These are phyloP conservation scores for Tragelaphus imberbis DNA, from an alignment of 2,113 vertebrate genomes.

Conservation along the genomic window DNA sequence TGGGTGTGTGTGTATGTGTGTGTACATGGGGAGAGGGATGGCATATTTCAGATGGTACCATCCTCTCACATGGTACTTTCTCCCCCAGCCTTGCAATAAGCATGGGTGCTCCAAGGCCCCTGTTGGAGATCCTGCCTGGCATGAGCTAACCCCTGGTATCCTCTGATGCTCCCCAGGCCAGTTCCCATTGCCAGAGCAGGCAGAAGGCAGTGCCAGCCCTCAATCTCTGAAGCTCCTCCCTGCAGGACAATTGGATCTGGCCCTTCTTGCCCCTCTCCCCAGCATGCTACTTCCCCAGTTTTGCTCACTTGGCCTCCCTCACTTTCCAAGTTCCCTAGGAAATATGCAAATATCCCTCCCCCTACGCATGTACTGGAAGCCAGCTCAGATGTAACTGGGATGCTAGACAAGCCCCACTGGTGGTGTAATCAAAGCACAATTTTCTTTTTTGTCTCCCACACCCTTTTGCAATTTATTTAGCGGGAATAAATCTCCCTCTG, in stretches of 20 bases:
- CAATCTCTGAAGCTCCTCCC: neutral
- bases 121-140: neutral
- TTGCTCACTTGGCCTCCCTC: neutral
- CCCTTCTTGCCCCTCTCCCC: neutral
- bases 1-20: neutral
- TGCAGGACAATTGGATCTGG: neutral
- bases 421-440: neutral
- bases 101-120: neutral
- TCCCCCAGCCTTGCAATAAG: neutral
- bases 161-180: neutral
- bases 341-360: neutral
- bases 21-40: neutral
- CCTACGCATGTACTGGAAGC: neutral
- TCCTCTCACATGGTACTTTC: neutral
- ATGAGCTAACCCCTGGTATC: neutral
- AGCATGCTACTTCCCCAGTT: neutral
- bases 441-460: neutral
- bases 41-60: neutral
- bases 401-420: neutral
- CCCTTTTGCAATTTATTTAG: neutral
- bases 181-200: neutral
- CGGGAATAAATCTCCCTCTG: neutral
- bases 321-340: neutral
- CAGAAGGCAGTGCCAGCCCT: neutral
- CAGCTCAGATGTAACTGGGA: neutral